Base-by-base conservation (phyloP, 1,140 invertebrate species). In the Diachasmimorpha longicaudata region DNA sequence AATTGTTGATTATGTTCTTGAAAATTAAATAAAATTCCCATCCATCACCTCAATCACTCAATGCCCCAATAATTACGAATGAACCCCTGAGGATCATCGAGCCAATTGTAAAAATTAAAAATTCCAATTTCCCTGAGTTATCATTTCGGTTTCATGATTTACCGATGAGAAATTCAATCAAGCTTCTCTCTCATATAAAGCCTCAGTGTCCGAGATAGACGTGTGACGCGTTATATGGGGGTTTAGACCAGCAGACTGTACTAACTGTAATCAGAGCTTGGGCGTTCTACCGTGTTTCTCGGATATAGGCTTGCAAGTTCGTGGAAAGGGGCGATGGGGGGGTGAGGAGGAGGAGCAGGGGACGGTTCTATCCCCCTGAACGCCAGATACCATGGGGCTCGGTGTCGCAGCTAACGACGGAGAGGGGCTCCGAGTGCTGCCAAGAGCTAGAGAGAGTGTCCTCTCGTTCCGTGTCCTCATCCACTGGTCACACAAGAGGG, bases 221-320 rank as follows among this genome's bases (percentile, higher is more conserved):
- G 31, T 39, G 42, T 70, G 42, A 70, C 68, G 75, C 37, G 78
- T 79, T 81, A 84, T 85, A 83, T 83, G 79, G 82, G 83, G 82
- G 81, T 87, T 86, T 85, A 84, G 82, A 83, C 77, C 85, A 85
- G 82, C 82, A 84, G 84, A 86, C 84, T 85, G 85, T 80, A 81
- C 84, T 85, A 86, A 87, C 84, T 85, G 85, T 86, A 87, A 87
- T 87, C 83, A 84, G 83, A 85, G 83, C 83, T 81, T 80, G 66
- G 80, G 78, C 80, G 81, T 80, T 79, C 73, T 76, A 81, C 72
- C 78, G 73, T 79, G 79, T 79, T 69, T 52, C 31, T 42, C 68
- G 78, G 70, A 81, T 77, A 78, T 78, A 77, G 76, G 70, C 44
- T 39, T 79, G 76, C 66, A 77, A 80, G 77, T 79, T 52, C 2